phyloP scores from a whole-genome alignment of 2,888 invertebrate species.

The Leucania comma region DNA sequence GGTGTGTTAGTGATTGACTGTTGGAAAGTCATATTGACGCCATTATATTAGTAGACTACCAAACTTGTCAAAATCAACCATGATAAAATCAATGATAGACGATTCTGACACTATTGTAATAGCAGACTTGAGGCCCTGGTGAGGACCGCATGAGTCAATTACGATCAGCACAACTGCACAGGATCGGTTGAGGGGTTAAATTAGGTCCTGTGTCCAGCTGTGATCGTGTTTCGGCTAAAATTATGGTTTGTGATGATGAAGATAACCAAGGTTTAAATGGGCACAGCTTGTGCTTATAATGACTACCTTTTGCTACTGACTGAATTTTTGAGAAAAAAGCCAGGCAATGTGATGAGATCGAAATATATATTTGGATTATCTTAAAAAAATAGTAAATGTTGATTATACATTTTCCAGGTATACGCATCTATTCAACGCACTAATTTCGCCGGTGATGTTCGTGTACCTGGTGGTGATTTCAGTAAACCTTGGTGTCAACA shows the following conservation, averaged over 20 bases:
- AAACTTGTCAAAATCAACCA: too few relatives aligned
- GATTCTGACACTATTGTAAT: too few relatives aligned
- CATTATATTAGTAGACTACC: too few relatives aligned
- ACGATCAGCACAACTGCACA: background rate
- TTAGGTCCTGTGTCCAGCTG: background rate
- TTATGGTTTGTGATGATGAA: background rate
- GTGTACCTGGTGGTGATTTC: slow-evolving; percentile 78
- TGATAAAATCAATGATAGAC: too few relatives aligned
- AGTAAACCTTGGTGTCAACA: slow-evolving; percentile 80
- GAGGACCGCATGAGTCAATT: background rate
- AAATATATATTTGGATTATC: background rate
- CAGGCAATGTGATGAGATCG: too few relatives aligned
- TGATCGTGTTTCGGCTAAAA: background rate
- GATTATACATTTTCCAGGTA: slow-evolving; percentile 67
- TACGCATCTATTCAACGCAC: slow-evolving; percentile 73
- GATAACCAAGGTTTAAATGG: background rate
- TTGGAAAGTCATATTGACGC: too few relatives aligned
- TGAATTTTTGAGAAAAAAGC: too few relatives aligned
- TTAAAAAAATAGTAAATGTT: background rate
- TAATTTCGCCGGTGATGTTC: slow-evolving; percentile 81
- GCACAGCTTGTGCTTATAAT: too few relatives aligned
- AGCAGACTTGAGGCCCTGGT: too few relatives aligned
- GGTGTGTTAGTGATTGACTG: too few relatives aligned
- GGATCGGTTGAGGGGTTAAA: background rate
- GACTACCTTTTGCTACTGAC: too few relatives aligned